Percentiles rank a stretch among this genome's conserved stretches.
phyloP scores from a whole-genome alignment of 2,888 invertebrate genomes.

The Dasysyrphus albostriatus region DNA sequence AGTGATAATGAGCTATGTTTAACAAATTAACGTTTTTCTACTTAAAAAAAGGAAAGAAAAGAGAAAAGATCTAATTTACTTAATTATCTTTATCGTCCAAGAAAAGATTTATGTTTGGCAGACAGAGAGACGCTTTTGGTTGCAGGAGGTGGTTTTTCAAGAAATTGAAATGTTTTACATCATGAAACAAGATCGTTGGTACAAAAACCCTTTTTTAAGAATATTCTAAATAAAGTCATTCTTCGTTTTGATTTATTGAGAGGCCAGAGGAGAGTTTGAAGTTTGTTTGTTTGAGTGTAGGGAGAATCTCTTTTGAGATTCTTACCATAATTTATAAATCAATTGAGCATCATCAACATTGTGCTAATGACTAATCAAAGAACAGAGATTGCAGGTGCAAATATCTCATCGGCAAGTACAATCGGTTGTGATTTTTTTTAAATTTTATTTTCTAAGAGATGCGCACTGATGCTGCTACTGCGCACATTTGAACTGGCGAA shows the following conservation, averaged over 20 bases:
- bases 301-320: background rate
- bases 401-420: slow-evolving; percentile 68
- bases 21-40: slow-evolving; percentile 64
- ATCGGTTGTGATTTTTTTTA: slow-evolving; percentile 15
- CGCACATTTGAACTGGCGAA: slow-evolving; percentile 54
- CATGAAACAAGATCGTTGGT: background rate
- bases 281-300: too few species aligned
- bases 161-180: slow-evolving; percentile 7
- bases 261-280: background rate
- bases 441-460: background rate
- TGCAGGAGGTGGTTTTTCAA: background rate
- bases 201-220: background rate
- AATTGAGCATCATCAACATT: slow-evolving; percentile 8
- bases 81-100: slow-evolving; percentile 65
- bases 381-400: slow-evolving; percentile 67
- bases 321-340: background rate
- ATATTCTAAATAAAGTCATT: slow-evolving; percentile 6
- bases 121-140: background rate
- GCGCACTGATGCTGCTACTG: slow-evolving; percentile 45
- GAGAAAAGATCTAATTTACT: slow-evolving; percentile 62
- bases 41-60: slow-evolving; percentile 6
- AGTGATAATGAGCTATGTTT: slow-evolving; percentile 68
- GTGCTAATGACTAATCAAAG: slow-evolving; percentile 65
- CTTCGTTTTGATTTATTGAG: background rate
- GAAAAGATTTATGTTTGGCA: slow-evolving; percentile 57